A percentile compares a stretch with the other conserved stretches of the same genome.
Evolutionary conservation across 2,888 invertebrate species (phyloP).

Genomic region (Cataglyphis livida): DNA sequence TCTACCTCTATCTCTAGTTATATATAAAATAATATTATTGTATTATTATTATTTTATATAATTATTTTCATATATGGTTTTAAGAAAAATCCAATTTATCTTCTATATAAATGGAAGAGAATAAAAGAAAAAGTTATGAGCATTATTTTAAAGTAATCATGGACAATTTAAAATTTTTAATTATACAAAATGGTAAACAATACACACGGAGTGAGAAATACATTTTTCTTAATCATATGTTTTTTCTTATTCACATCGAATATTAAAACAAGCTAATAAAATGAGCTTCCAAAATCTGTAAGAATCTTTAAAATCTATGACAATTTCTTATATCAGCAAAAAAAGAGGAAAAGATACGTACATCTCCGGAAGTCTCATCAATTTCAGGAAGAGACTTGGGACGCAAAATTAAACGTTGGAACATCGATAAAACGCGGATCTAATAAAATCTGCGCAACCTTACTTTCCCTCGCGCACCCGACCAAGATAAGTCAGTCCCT

Average conservation of each 20-base stretch:
- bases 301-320: background rate
- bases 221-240: background rate
- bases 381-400: background rate
- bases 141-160: background rate
- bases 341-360: background rate
- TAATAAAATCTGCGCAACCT: background rate
- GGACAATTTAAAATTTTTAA: background rate
- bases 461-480: background rate
- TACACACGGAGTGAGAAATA: background rate
- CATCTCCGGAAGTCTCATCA: background rate
- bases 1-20: background rate
- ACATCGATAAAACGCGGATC: slow-evolving; percentile 34
- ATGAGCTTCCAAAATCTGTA: background rate
- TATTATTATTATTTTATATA: background rate
- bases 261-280: background rate
- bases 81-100: background rate
- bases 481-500: slow-evolving; percentile 24
- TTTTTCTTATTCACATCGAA: background rate
- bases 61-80: background rate
- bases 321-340: background rate
- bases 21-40: background rate
- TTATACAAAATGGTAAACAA: background rate
- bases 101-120: background rate
- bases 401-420: slow-evolving; percentile 9
- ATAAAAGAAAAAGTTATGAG: background rate